A percentile compares a stretch with the other conserved stretches of the same genome.
Conservation (phyloP, 2,888 invertebrate species). For the Agrilus mali region DNA sequence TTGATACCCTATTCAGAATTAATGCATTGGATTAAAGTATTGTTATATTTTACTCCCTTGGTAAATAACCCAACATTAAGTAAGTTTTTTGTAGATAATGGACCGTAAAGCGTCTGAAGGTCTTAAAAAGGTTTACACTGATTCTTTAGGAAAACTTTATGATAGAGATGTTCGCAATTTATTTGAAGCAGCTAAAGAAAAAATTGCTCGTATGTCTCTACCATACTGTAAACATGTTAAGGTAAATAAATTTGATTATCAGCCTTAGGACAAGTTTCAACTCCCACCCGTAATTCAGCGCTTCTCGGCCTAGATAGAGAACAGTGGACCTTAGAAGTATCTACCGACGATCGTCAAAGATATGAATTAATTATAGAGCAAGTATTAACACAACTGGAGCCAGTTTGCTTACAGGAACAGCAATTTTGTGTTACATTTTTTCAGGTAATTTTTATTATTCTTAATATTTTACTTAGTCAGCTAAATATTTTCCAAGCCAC, state of each 20-base stretch:
- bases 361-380: constrained; percentile 66
- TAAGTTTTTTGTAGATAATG: constrained; percentile 38
- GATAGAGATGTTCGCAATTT: constrained; percentile 73
- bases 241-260: not conserved
- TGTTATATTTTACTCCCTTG: not conserved
- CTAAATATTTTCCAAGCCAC: too few relatives aligned
- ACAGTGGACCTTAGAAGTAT: constrained; percentile 49
- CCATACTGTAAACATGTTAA: not conserved
- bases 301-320: constrained; percentile 50
- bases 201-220: constrained; percentile 22
- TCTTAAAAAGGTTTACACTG: constrained; percentile 70
- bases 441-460: constrained; percentile 35
- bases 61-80: too few relatives aligned
- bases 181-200: constrained; percentile 60
- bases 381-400: constrained; percentile 79
- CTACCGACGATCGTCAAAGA: constrained; percentile 42
- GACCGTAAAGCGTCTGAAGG: constrained; percentile 73
- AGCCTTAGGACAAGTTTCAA: constrained; percentile 17
- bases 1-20: constrained; percentile 77
- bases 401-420: constrained; percentile 87
- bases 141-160: constrained; percentile 74
- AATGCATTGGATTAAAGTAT: constrained; percentile 78
- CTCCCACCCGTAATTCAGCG: constrained; percentile 24
- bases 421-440: constrained; percentile 90
- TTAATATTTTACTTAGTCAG: too few relatives aligned